Conservation (phyloP, 2,113 vertebrate genomes). For the Ciconia boyciana region DNA sequence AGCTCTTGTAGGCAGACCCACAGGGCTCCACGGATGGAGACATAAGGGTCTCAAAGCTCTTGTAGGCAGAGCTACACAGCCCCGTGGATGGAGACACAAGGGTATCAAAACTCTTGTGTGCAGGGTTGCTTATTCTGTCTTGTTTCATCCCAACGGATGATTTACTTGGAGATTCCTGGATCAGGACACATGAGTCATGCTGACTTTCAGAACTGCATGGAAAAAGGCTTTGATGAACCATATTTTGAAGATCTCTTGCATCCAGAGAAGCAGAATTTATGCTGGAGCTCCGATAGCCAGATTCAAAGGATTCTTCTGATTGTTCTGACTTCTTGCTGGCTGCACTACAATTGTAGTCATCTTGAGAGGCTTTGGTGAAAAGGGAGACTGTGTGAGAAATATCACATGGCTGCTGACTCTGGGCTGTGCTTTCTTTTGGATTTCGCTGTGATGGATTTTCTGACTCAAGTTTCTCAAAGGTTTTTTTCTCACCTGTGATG, state of each 20-base stretch:
- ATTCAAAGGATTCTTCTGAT: constrained; percentile 44
- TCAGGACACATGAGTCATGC: not conserved
- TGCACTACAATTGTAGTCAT: not conserved
- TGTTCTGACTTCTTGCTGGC: constrained; percentile 33
- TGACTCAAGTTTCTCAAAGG: not conserved
- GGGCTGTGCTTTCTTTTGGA: not conserved
- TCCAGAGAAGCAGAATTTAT: not conserved
- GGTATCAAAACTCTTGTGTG: not conserved
- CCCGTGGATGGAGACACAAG: not conserved
- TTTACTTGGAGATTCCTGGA: not conserved
- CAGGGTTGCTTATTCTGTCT: not conserved
- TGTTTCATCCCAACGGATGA: not conserved
- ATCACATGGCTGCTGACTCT: not conserved
- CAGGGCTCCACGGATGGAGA: not conserved
- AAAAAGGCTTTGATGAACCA: not conserved
- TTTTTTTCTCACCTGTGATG: not conserved
- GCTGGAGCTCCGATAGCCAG: constrained; percentile 35
- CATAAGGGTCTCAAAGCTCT: not conserved
- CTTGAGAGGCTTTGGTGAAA: not conserved
- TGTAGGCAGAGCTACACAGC: not conserved
- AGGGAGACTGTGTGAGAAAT: not conserved
- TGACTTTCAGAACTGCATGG: not conserved
- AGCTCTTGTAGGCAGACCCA: constrained; percentile 27
- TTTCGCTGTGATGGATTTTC: not conserved
- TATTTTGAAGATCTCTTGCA: not conserved